Percentiles rank a stretch among this genome's conserved stretches.
Evolutionary conservation across 2,888 invertebrate species (phyloP).

Genomic region (Synergus japonicus): DNA sequence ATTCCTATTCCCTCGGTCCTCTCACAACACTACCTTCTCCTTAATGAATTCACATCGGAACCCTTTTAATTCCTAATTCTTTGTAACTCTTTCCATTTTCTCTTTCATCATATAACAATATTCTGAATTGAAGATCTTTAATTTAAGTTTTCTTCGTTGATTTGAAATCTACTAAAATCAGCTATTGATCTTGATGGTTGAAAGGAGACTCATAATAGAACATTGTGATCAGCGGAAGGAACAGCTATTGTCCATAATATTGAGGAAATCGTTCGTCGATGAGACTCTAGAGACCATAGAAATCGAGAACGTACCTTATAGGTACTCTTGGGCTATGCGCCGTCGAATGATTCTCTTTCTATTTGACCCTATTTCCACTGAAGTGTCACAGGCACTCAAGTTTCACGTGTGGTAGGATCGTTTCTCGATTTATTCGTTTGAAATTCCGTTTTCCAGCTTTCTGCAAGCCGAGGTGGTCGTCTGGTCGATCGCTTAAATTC

Average conservation of each 20-base stretch:
- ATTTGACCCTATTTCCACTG: slow-evolving; percentile 8
- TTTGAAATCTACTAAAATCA: not conserved
- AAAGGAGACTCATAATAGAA: not conserved
- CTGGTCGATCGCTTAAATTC: slow-evolving; percentile 1
- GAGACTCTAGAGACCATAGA: slow-evolving; percentile 9
- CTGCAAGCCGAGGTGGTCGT: not conserved
- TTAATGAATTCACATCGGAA: no score
- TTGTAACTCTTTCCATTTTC: no score
- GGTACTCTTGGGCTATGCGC: not conserved
- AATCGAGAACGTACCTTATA: not conserved
- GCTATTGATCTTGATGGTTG: not conserved
- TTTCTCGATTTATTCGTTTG: slow-evolving; percentile 27
- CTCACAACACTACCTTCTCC: no score
- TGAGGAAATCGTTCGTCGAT: slow-evolving; percentile 3
- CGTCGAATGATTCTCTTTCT: slow-evolving; percentile 4
- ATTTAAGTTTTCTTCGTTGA: not conserved
- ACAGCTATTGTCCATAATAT: slow-evolving; percentile 19
- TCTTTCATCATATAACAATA: no score
- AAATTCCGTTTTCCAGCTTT: slow-evolving; percentile 20
- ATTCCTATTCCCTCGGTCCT: no score
- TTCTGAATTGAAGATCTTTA: not conserved
- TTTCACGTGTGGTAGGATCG: not conserved
- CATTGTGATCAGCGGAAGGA: not conserved
- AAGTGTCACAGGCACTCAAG: slow-evolving; percentile 23
- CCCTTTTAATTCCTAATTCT: no score